A percentile compares a stretch with the other conserved stretches of the same genome.
phyloP scores from a whole-genome alignment of 2,888 invertebrate genomes.

The Drosophila prostipennis region DNA sequence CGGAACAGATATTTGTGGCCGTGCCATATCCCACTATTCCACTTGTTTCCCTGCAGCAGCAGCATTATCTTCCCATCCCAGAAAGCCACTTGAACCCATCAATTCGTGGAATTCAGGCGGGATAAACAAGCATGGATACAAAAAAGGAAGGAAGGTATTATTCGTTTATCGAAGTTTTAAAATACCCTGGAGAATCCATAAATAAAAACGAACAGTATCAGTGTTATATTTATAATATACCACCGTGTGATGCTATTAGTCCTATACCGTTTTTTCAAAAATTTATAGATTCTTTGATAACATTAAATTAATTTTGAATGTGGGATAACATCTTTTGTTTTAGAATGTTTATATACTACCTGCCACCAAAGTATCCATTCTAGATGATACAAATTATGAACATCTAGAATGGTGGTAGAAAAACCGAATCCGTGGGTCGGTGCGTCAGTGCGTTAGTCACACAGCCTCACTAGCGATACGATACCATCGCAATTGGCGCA shows the following conservation, averaged over 20 bases:
- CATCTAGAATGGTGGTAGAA: too few species aligned
- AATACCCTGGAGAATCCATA: neutral
- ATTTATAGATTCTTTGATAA: too few species aligned
- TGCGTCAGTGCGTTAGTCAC: slow-evolving; percentile 31
- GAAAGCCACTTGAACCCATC: slow-evolving; percentile 67
- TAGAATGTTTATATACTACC: too few species aligned
- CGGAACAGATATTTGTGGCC: slow-evolving; percentile 23
- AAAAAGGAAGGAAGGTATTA: neutral
- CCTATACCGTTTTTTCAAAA: too few species aligned
- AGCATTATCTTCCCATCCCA: slow-evolving; percentile 7
- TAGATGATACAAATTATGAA: too few species aligned
- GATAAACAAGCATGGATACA: neutral
- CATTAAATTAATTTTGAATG: too few species aligned
- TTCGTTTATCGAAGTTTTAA: neutral
- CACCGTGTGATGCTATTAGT: too few species aligned
- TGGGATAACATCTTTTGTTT: too few species aligned
- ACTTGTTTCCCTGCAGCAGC: slow-evolving; percentile 59
- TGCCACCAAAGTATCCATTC: too few species aligned
- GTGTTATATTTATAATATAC: too few species aligned
- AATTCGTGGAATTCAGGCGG: slow-evolving; percentile 60
- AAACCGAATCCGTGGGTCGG: neutral
- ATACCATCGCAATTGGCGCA: slow-evolving; percentile 70
- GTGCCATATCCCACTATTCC: slow-evolving; percentile 53
- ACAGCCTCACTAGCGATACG: slow-evolving; percentile 36
- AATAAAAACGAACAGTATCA: too few species aligned